Evolutionary conservation across 2,113 vertebrate genomes (phyloP).

Genomic region (Prunella fulvescens): DNA sequence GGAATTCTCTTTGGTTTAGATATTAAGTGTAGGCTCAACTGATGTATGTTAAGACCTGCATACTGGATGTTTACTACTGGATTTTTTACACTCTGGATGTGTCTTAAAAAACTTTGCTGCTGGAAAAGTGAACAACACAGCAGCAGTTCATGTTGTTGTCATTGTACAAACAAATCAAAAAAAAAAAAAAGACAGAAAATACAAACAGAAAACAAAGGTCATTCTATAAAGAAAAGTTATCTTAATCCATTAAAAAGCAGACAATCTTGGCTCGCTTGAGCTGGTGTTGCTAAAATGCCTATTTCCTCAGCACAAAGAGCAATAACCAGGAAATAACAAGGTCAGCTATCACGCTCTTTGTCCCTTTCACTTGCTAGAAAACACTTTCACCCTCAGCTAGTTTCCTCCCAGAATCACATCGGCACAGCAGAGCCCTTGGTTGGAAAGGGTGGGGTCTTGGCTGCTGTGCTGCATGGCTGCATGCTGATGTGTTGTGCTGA

Average conservation of each 20-base stretch:
- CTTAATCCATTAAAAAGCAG: neutral
- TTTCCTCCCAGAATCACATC: neutral
- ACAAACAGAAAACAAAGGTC: neutral
- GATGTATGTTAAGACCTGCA: neutral
- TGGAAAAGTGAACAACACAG: neutral
- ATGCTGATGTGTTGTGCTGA: slow-evolving; percentile 11
- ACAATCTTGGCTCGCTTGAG: rapidly evolving
- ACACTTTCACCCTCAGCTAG: neutral
- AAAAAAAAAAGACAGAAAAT: too few relatives aligned
- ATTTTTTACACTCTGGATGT: too few relatives aligned
- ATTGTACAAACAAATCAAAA: neutral
- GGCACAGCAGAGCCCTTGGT: rapidly evolving
- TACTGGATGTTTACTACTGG: neutral
- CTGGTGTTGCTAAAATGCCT: neutral
- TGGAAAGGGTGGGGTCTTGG: neutral
- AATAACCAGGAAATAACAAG: neutral
- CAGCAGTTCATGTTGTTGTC: neutral
- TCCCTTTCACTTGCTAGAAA: slow-evolving; percentile 4
- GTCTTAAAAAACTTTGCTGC: neutral
- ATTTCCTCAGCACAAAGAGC: neutral
- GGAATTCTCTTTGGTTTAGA: neutral
- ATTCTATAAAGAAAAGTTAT: neutral
- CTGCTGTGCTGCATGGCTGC: neutral
- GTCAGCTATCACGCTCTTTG: neutral
- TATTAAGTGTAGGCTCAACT: neutral